Percentiles rank a stretch among this genome's conserved stretches.
These are phyloP conservation scores for Platysteira castanea DNA, from an alignment of 2,113 vertebrate species.

Conservation along the genomic window DNA sequence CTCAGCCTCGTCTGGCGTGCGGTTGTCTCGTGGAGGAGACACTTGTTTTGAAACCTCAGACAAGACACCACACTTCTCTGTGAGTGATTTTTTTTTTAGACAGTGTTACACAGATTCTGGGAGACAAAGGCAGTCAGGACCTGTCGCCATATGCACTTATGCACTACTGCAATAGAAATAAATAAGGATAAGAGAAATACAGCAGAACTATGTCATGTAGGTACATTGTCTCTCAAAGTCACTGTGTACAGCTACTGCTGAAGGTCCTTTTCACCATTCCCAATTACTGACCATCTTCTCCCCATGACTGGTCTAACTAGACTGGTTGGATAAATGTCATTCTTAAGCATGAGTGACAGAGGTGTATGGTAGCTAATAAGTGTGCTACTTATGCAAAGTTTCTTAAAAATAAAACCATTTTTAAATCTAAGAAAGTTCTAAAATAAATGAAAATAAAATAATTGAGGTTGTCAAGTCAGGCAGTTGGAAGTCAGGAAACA, in stretches of 20 bases:
- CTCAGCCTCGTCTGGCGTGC: neutral
- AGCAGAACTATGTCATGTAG: neutral
- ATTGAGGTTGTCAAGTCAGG: neutral
- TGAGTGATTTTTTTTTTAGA: neutral
- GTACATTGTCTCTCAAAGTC: neutral
- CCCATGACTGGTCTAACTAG: neutral
- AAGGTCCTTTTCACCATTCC: neutral
- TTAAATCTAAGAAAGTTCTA: neutral
- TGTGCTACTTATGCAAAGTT: neutral
- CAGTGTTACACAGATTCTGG: neutral
- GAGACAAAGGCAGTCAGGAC: neutral
- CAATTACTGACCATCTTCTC: neutral
- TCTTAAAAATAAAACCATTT: neutral
- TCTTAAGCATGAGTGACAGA: neutral
- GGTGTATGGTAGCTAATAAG: neutral
- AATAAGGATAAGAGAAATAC: neutral
- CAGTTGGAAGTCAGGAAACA: neutral
- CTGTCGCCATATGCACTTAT: rapidly evolving
- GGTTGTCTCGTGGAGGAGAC: neutral
- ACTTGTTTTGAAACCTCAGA: neutral
- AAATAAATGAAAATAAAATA: neutral
- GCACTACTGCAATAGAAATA: neutral
- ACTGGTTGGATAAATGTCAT: neutral
- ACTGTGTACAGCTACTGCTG: neutral
- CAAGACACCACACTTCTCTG: neutral